phyloP scores from a whole-genome alignment of 2,113 vertebrate species.

The Cyanoliseus patagonus region DNA sequence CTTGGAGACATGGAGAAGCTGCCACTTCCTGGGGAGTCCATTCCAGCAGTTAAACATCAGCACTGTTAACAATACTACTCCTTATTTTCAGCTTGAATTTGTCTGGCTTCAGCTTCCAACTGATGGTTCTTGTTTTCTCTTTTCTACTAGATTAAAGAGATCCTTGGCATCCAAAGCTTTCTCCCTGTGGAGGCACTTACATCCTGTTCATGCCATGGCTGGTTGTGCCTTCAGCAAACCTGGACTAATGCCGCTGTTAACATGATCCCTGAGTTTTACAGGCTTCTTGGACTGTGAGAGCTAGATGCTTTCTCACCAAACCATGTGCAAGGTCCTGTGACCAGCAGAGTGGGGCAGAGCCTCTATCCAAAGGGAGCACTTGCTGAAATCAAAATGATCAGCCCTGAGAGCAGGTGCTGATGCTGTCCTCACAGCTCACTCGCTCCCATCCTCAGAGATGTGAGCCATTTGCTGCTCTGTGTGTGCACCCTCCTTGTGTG shows the following conservation, averaged over 20 bases:
- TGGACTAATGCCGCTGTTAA: conserved; percentile 30
- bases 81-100: conserved; percentile 23
- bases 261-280: background rate
- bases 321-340: background rate
- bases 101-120: conserved; percentile 33
- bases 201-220: conserved; percentile 46
- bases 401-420: background rate
- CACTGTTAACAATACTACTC: conserved; percentile 4
- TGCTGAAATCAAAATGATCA: background rate
- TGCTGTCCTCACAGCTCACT: background rate
- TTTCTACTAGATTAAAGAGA: conserved; percentile 55
- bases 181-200: background rate
- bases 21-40: background rate
- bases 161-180: conserved; percentile 28
- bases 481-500: background rate
- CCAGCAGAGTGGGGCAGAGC: background rate
- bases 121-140: conserved; percentile 32
- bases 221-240: background rate
- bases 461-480: background rate
- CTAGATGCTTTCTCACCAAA: conserved; percentile 3
- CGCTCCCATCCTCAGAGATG: background rate
- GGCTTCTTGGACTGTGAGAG: background rate
- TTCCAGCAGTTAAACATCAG: background rate
- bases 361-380: background rate
- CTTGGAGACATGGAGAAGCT: background rate